phyloP scores from a whole-genome alignment of 2,888 invertebrate genomes.

The Drosophila nr. medialis region DNA sequence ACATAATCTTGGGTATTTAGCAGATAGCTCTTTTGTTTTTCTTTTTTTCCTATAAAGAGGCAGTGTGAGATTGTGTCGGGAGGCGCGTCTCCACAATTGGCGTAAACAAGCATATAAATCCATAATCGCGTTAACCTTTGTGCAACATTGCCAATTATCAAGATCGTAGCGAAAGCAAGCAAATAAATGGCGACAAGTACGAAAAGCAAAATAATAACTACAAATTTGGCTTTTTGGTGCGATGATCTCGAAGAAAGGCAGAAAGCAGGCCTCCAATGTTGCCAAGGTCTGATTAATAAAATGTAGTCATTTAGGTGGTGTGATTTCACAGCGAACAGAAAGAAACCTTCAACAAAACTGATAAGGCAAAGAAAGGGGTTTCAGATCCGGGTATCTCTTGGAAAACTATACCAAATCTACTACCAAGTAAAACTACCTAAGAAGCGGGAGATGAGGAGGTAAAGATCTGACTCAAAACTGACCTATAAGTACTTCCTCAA shows the following conservation, averaged over 20 bases:
- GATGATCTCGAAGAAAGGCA: slow-evolving; percentile 32
- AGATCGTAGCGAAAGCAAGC: slow-evolving; percentile 58
- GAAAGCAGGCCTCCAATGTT: slow-evolving; percentile 47
- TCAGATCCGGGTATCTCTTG: slow-evolving; percentile 18
- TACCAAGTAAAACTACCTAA: not conserved
- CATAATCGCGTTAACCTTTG: slow-evolving; percentile 66
- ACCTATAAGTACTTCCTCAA: not conserved
- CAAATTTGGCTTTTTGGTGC: slow-evolving; percentile 10
- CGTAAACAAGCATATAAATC: slow-evolving; percentile 75
- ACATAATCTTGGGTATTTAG: not conserved
- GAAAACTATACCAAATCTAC: not conserved
- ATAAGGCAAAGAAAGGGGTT: slow-evolving; percentile 30
- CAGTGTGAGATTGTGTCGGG: slow-evolving; percentile 25
- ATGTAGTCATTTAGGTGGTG: slow-evolving; percentile 31
- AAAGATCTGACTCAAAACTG: not conserved
- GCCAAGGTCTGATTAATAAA: slow-evolving; percentile 69
- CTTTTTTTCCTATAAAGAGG: not conserved
- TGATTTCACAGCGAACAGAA: slow-evolving; percentile 30
- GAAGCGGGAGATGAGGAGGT: not conserved
- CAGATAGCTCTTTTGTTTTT: not conserved
- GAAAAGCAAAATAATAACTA: slow-evolving; percentile 14
- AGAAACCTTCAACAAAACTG: slow-evolving; percentile 1
- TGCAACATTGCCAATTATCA: slow-evolving; percentile 56
- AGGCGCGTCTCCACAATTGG: slow-evolving; percentile 62
- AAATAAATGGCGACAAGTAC: slow-evolving; percentile 48